phyloP scores from a whole-genome alignment of 1,140 invertebrate genomes.

The Wiebesia pumilae region DNA sequence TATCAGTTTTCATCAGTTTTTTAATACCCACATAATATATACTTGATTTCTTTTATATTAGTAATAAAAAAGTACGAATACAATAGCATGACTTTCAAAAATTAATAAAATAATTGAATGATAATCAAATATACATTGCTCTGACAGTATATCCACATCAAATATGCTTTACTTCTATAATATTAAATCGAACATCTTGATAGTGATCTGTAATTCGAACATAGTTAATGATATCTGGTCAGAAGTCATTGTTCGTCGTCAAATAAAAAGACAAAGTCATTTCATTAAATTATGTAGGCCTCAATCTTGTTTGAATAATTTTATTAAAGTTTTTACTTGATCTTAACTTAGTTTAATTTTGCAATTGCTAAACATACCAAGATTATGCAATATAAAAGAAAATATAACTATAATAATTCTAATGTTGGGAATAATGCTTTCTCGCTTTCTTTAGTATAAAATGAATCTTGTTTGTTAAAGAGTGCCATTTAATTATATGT shows the following conservation, averaged over 20 bases:
- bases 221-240: slow-evolving; percentile 32
- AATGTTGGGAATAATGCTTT: too few relatives aligned
- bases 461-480: too few relatives aligned
- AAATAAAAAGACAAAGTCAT: slow-evolving; percentile 31
- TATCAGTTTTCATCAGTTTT: background rate
- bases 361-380: background rate
- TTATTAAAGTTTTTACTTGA: background rate
- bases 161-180: background rate
- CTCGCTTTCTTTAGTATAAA: too few relatives aligned
- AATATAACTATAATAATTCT: background rate
- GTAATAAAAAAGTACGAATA: slow-evolving; percentile 6
- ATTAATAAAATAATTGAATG: slow-evolving; percentile 30
- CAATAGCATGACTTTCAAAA: slow-evolving; percentile 29
- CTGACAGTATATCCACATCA: slow-evolving; percentile 14
- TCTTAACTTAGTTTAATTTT: background rate
- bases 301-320: background rate
- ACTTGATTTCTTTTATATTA: background rate
- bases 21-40: background rate
- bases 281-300: background rate
- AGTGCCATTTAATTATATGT: too few relatives aligned
- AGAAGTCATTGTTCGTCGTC: slow-evolving; percentile 13
- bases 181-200: slow-evolving; percentile 31
- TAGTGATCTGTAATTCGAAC: slow-evolving; percentile 40
- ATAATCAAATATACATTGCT: slow-evolving; percentile 12
- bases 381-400: background rate